phyloP scores from a whole-genome alignment of 2,113 vertebrate genomes.

The Hystrix brachyura region DNA sequence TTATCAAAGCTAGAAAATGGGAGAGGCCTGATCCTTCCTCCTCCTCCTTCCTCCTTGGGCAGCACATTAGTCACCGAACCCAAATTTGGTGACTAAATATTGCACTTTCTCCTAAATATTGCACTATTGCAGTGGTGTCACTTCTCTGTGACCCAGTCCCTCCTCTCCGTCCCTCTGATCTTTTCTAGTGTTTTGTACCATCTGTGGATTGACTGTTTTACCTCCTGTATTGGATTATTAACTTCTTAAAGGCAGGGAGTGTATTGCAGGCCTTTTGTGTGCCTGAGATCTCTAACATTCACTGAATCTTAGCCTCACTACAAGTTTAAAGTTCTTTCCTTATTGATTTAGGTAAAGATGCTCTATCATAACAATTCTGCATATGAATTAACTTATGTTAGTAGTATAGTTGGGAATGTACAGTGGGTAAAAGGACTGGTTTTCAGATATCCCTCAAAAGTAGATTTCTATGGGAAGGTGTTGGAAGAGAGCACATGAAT shows the following conservation, averaged over 20 bases:
- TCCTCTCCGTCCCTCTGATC: not conserved
- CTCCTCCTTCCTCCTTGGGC: not conserved
- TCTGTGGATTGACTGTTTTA: not conserved
- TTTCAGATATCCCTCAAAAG: not conserved
- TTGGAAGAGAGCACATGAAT: not conserved
- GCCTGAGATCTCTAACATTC: not conserved
- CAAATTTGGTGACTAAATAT: not conserved
- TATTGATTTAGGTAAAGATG: not conserved
- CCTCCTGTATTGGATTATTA: not conserved
- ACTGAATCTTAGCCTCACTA: conserved; percentile 4
- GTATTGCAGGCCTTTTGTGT: not conserved
- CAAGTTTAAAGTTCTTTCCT: conserved; percentile 1
- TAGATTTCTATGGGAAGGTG: not conserved
- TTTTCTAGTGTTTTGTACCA: not conserved
- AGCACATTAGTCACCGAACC: not conserved
- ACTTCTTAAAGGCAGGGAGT: not conserved
- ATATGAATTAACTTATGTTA: not conserved
- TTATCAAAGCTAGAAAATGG: not conserved
- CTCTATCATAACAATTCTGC: not conserved
- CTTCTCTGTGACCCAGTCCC: not conserved
- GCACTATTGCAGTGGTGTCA: not conserved
- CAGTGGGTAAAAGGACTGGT: not conserved
- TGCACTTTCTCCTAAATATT: not conserved
- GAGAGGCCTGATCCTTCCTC: not conserved
- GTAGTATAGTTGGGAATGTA: not conserved